These are phyloP conservation scores for Acomys russatus DNA, from an alignment of 2,797 vertebrate species.

Conservation along the genomic window DNA sequence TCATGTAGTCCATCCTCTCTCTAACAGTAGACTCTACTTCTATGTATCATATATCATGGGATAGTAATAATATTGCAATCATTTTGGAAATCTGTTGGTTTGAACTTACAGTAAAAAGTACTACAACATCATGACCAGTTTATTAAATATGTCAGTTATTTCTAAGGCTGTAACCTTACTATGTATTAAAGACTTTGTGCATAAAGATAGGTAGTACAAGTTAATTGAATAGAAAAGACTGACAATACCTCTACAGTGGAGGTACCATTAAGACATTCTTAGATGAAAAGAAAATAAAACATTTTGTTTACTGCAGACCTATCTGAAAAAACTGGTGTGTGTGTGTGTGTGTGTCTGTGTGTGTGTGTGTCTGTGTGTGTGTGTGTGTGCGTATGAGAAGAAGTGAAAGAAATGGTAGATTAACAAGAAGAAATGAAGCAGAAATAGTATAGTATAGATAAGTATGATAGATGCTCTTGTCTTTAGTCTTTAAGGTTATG, in stretches of 20 bases:
- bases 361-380: too few species aligned
- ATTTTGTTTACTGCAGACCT: neutral
- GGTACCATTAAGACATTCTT: neutral
- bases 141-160: neutral
- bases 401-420: neutral
- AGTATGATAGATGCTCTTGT: neutral
- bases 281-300: neutral
- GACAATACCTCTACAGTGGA: neutral
- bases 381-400: too few species aligned
- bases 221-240: neutral
- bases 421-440: neutral
- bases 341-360: too few species aligned
- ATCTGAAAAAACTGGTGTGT: neutral
- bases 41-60: neutral
- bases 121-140: neutral
- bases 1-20: neutral
- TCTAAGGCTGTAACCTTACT: neutral
- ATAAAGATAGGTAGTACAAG: neutral
- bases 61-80: neutral
- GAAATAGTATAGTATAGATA: neutral
- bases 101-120: neutral
- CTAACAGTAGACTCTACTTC: neutral
- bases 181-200: neutral
- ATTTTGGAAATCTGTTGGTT: slow-evolving; percentile 7
- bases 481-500: slow-evolving; percentile 7